Conservation (phyloP, 2,888 invertebrate species). For the Scelioninae gen. 1 region DNA sequence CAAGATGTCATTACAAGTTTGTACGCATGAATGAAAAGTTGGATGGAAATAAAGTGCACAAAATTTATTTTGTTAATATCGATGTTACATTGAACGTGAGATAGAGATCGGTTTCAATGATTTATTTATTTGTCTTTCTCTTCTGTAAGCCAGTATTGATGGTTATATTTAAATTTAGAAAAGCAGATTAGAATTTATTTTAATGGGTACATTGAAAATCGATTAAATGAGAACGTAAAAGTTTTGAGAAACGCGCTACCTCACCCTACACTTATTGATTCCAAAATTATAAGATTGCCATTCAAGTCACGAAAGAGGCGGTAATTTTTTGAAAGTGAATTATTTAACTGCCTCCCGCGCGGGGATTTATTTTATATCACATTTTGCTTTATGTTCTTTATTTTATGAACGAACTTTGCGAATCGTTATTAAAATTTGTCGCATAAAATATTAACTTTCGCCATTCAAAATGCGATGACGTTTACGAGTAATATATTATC, state of each 20-base stretch:
- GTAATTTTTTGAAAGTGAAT: slow-evolving; percentile 58
- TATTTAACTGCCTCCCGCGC: slow-evolving; percentile 43
- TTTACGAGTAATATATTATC: slow-evolving; percentile 43
- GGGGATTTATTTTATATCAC: slow-evolving; percentile 58
- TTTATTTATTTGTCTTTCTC: too few species aligned
- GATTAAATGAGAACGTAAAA: slow-evolving; percentile 13
- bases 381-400: slow-evolving; percentile 49
- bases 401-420: slow-evolving; percentile 52
- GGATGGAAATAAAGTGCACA: too few species aligned
- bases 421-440: slow-evolving; percentile 59
- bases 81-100: too few species aligned
- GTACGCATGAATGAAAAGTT: too few species aligned
- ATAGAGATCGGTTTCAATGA: too few species aligned
- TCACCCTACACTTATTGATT: slow-evolving; percentile 25
- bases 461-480: slow-evolving; percentile 39
- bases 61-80: too few species aligned
- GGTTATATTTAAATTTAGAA: not conserved
- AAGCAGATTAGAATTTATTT: not conserved
- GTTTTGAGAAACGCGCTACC: not conserved
- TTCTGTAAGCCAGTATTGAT: too few species aligned
- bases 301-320: slow-evolving; percentile 50
- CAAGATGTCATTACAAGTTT: too few species aligned
- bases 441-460: slow-evolving; percentile 52
- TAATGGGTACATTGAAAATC: not conserved
- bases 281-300: slow-evolving; percentile 44